A percentile compares a stretch with the other conserved stretches of the same genome.
Evolutionary conservation across 2,797 vertebrate species (phyloP).

Genomic region (Pipistrellus pipistrellus): DNA sequence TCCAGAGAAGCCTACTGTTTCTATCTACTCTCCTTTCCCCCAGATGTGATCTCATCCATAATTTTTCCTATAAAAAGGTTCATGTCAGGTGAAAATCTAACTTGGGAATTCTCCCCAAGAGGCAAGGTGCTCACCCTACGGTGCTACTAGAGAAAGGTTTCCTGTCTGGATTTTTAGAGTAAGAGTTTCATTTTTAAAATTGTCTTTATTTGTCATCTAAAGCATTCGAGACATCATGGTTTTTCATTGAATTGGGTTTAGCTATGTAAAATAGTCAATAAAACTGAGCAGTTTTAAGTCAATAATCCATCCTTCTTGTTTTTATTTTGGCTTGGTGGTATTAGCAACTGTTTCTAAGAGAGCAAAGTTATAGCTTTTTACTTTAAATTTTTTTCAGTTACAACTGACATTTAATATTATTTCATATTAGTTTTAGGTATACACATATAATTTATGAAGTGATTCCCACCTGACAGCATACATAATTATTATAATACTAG

Average conservation of each 20-base stretch:
- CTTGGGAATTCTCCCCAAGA: background rate
- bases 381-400: background rate
- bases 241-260: background rate
- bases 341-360: background rate
- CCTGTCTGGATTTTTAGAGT: background rate
- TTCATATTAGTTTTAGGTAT: background rate
- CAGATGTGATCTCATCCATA: background rate
- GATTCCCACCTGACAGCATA: background rate
- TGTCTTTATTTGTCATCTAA: background rate
- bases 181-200: background rate
- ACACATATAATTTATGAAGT: background rate
- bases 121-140: background rate
- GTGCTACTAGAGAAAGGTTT: background rate
- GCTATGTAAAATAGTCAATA: background rate
- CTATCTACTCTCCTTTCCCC: background rate
- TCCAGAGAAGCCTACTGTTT: background rate
- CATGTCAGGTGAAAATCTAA: background rate
- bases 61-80: background rate
- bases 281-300: conserved; percentile 20
- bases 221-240: background rate
- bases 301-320: background rate
- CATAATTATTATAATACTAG: background rate
- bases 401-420: background rate
- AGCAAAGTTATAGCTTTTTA: background rate
- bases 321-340: conserved; percentile 36